Conservation (phyloP, 1,140 invertebrate genomes). For the Pararge aegeria region DNA sequence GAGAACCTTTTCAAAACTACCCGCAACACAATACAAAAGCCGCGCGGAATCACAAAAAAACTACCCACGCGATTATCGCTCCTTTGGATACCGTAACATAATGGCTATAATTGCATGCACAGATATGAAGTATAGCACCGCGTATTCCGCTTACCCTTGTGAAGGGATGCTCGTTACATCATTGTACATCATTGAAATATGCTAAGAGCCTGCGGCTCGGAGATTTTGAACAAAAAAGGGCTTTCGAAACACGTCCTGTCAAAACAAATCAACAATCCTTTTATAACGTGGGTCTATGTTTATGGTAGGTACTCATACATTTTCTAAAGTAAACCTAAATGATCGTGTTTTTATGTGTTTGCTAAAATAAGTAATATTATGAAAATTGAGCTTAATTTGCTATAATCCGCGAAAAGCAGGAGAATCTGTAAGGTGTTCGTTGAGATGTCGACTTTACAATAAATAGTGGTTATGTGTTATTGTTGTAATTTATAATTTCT, state of each 20-base stretch:
- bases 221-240: slow-evolving; percentile 52
- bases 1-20: slow-evolving; percentile 41
- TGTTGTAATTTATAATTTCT: no score
- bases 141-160: slow-evolving; percentile 38
- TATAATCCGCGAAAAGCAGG: no score
- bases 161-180: slow-evolving; percentile 45
- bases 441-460: no score
- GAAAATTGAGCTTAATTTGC: no score
- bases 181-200: slow-evolving; percentile 56
- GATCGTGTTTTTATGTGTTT: no score
- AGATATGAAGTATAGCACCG: slow-evolving; percentile 13
- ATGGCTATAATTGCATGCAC: slow-evolving; percentile 12
- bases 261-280: slow-evolving; percentile 44
- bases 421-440: no score
- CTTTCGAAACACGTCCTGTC: slow-evolving; percentile 43
- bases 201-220: slow-evolving; percentile 44
- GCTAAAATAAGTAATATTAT: no score
- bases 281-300: slow-evolving; percentile 12
- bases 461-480: no score
- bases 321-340: no score
- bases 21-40: slow-evolving; percentile 7
- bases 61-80: slow-evolving; percentile 24
- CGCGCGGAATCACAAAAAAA: slow-evolving; percentile 12
- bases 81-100: slow-evolving; percentile 18
- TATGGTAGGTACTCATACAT: not conserved